phyloP scores from a whole-genome alignment of 2,888 invertebrate genomes.

The Proisotoma minuta region DNA sequence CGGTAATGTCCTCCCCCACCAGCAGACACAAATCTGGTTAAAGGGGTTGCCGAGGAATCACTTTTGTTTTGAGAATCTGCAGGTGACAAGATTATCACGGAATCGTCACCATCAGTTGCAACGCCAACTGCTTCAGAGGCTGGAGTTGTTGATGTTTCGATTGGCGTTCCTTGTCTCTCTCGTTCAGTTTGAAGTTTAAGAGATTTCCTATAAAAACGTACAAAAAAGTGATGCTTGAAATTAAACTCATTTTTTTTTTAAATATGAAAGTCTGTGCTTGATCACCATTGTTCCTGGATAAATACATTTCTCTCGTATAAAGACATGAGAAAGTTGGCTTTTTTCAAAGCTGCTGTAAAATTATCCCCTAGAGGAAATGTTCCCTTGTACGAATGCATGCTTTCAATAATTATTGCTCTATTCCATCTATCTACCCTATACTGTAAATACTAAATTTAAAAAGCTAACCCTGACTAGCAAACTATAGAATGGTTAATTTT shows the following conservation, averaged over 20 bases:
- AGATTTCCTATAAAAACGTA: no score
- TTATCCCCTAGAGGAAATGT: not conserved
- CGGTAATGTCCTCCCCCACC: not conserved
- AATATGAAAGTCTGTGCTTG: not conserved
- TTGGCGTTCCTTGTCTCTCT: no score
- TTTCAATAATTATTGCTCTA: no score
- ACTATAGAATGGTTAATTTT: no score
- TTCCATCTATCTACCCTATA: no score
- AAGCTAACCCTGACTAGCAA: no score
- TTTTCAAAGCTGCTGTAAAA: not conserved
- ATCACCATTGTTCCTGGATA: not conserved
- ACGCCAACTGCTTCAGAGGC: not conserved
- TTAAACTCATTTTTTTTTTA: no score
- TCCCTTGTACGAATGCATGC: slow-evolving; percentile 1
- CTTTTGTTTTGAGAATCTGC: not conserved
- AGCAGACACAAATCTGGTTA: no score
- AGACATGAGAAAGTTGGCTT: not conserved
- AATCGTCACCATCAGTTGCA: not conserved
- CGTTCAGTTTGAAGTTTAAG: no score
- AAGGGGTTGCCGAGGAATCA: not conserved
- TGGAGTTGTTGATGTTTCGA: no score
- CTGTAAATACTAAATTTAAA: no score
- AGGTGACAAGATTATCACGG: not conserved
- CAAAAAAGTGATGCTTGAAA: no score
- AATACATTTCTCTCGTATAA: not conserved